Base-by-base conservation (phyloP, 2,888 invertebrate genomes). In the Lydus trimaculatus region DNA sequence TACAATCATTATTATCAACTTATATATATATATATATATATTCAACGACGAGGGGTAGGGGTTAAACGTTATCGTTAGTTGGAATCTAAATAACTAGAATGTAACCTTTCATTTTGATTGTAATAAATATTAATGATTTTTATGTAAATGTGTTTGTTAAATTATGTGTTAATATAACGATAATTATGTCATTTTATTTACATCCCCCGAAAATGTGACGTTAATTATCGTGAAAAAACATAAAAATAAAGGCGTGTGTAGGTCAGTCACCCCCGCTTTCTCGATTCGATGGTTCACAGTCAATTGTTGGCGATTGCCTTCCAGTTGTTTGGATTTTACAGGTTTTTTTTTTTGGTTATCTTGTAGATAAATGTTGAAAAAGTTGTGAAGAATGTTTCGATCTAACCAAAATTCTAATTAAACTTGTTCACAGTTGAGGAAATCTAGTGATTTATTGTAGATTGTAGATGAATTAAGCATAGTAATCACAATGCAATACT, bases 401-500 rank as follows among this genome's bases (percentile, higher is more conserved):
- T 43, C 43, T 43, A 43, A 7, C 6, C 17, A 8, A 20, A 9
- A 48, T 20, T 20, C 48, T 48, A 48, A 48, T 52, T 52, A 13
- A 52, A 52, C 48, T 20, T 20, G 11, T 20, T 20, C 13, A 48
- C 20, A 48, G 20, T 48, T 11, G 25, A 25, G 52, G 23, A 52
- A 25, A 52, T 52, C 23, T 52, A 6, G 25, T 52, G 52, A 13
- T 52, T 52, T 52, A 52, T 52, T 52, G 13, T 52, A 52, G 11
- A 1, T 52, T 52, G 52, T 52, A 23, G 8, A 52, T 13, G 52
- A 25, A 52, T 52, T 52, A 52, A 25, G 8, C 13, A 25, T 20
- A 13, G 25, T 52, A 52, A 52, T 52, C 52, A 52, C 52, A 13
- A 25, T 25, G 52, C 52, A 52, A 52, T 52, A 52, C 23, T 52